Evolutionary conservation across 2,113 vertebrate genomes (phyloP).

Genomic region (Oryctolagus cuniculus): DNA sequence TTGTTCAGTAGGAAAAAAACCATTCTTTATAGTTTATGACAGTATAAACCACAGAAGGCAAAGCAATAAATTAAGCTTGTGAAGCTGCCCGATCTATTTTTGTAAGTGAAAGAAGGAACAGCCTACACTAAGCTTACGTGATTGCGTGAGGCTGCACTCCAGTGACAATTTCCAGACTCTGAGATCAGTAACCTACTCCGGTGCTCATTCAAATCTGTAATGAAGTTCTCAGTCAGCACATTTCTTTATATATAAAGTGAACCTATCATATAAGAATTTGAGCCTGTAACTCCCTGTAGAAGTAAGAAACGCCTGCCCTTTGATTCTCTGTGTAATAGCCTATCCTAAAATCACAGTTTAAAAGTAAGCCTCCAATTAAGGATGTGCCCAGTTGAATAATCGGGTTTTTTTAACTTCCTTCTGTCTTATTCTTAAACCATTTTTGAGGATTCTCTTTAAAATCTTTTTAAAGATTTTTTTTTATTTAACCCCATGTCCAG

Average conservation of each 20-base stretch:
- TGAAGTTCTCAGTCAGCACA: constrained; percentile 44
- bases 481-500: neutral
- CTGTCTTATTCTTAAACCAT: constrained; percentile 28
- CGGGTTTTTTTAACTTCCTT: constrained; percentile 42
- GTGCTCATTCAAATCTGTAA: constrained; percentile 60
- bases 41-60: neutral
- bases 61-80: constrained; percentile 39
- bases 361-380: constrained; percentile 51
- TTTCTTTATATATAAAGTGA: constrained; percentile 53
- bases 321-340: constrained; percentile 33
- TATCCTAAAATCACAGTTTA: constrained; percentile 52
- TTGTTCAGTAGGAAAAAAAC: constrained; percentile 27
- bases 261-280: neutral
- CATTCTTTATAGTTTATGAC: neutral
- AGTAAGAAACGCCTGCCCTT: constrained; percentile 44
- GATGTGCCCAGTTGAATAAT: constrained; percentile 47
- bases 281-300: constrained; percentile 16
- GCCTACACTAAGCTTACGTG: neutral
- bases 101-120: neutral
- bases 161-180: constrained; percentile 47
- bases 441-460: constrained; percentile 46
- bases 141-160: constrained; percentile 18
- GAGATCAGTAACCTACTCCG: constrained; percentile 21
- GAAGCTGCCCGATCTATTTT: constrained; percentile 22
- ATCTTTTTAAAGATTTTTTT: neutral